Base-by-base conservation (phyloP, 2,888 invertebrate genomes). In the Lasioglossum oenotherae region DNA sequence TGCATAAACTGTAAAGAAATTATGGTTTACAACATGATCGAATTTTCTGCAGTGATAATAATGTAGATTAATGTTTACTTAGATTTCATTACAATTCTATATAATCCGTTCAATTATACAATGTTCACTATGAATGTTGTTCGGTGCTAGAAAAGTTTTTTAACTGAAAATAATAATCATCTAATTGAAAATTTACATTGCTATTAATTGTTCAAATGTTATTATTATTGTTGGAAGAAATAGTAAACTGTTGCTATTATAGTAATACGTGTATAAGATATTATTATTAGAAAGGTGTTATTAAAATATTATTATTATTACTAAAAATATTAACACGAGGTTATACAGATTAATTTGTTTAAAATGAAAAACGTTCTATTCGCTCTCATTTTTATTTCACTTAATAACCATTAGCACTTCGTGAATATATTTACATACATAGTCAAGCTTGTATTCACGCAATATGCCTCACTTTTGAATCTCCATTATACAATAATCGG, bases 401-500 rank as follows among this genome's bases (percentile, higher is more conserved):
- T 16, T 64, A 31, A 31, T 64, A 31, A 60, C 16, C 16, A 31
- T 64, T 64, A 64, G 31, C 16, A 64, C 31, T 31, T 64, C 6
- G 2, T 31, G 64, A 31, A 31, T 31, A 64, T 64, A 35, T 35
- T 35, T 35, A 35, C 35, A 35, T 35, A 46, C 46, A 16, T 46
- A 64, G 16, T 64, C 31, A 31, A 31, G 16, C 31, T 64, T 64
- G 31, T 16, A n/a, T 64, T 31, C 6, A 31, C 31, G 31, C 19
- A 67, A 35, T 67, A 64, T 31, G 31, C 64, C 38, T 35, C 35
- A 67, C 5, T 38, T 31, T 67, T 67, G 8, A 67, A 67, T 38
- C 67, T 67, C 16, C 67, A 67, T 38, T 67, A 67, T 67, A 67
- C 67, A 67, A 35, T 67, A 67, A 67, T 67, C 35, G 35, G 67